These are phyloP conservation scores for Choloepus didactylus DNA, from an alignment of 2,797 vertebrate species.

Conservation along the genomic window DNA sequence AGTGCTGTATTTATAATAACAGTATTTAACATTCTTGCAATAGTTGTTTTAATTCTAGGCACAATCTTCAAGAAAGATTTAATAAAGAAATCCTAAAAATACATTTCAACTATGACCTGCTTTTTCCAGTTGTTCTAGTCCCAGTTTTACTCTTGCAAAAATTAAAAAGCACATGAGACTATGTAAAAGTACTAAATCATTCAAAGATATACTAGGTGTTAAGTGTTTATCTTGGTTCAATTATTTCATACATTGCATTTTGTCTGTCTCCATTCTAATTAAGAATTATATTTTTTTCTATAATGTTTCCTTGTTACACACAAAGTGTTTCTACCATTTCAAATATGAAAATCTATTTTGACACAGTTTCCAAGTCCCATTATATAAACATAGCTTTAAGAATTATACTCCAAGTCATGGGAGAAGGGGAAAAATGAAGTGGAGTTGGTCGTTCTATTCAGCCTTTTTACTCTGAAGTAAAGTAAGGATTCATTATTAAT, in stretches of 20 bases:
- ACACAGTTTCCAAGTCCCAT: neutral
- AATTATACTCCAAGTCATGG: neutral
- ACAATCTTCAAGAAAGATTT: slow-evolving; percentile 47
- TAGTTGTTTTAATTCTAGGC: slow-evolving; percentile 9
- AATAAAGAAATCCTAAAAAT: slow-evolving; percentile 58
- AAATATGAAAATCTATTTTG: slow-evolving; percentile 50
- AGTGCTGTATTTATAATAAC: slow-evolving; percentile 46
- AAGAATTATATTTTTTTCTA: slow-evolving; percentile 5
- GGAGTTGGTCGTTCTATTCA: neutral
- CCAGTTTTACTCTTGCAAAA: slow-evolving; percentile 58
- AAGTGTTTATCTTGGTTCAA: neutral
- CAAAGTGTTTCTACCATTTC: neutral
- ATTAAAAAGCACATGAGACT: neutral
- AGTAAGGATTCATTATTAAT: neutral
- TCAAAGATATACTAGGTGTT: neutral
- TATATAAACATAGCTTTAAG: slow-evolving; percentile 18
- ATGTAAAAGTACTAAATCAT: neutral
- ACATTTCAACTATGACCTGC: slow-evolving; percentile 23
- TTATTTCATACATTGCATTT: neutral
- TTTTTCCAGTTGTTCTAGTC: slow-evolving; percentile 52
- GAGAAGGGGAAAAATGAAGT: neutral
- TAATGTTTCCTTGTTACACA: slow-evolving; percentile 1
- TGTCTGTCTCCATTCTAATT: neutral
- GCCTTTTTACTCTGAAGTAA: neutral
- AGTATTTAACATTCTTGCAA: slow-evolving; percentile 58